Conservation (phyloP, 1,140 invertebrate genomes). For the Eumaeus atala region DNA sequence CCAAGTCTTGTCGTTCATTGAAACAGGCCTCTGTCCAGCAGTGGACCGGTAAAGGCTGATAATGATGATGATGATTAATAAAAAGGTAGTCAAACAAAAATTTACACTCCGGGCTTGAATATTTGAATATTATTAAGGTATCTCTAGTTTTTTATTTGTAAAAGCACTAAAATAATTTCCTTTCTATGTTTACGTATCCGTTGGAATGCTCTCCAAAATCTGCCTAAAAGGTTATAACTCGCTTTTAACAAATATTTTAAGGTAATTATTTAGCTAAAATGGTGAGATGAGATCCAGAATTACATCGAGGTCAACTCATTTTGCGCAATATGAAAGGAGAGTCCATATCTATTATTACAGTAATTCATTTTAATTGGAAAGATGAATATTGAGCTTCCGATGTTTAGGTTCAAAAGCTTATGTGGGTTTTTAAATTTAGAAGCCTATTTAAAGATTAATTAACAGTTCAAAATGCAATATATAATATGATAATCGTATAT, state of each 20-base stretch:
- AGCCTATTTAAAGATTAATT: background rate
- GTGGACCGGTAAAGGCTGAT: too few species aligned
- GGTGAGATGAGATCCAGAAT: slow-evolving; percentile 14
- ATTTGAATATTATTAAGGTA: slow-evolving; percentile 16
- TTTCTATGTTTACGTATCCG: slow-evolving; percentile 4
- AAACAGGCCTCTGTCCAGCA: too few species aligned
- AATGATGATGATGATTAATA: too few species aligned
- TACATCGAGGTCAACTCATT: slow-evolving; percentile 22
- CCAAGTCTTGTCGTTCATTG: too few species aligned
- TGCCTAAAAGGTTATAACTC: slow-evolving; percentile 1
- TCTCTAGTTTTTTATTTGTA: background rate
- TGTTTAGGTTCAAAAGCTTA: slow-evolving; percentile 1
- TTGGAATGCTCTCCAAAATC: background rate
- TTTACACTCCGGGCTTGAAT: slow-evolving; percentile 20
- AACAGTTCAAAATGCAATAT: too few species aligned
- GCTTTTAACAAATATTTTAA: slow-evolving; percentile 14
- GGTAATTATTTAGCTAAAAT: slow-evolving; percentile 15
- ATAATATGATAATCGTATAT: too few species aligned
- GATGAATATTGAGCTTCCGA: slow-evolving; percentile 11
- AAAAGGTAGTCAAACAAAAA: slow-evolving; percentile 16
- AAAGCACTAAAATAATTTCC: slow-evolving; percentile 1
- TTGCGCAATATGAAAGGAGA: slow-evolving; percentile 20
- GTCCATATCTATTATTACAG: slow-evolving; percentile 23
- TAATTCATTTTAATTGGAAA: slow-evolving; percentile 22
- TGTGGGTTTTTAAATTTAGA: too few species aligned